These are phyloP conservation scores for Carduelis carduelis DNA, from an alignment of 2,797 vertebrate species.

Conservation along the genomic window DNA sequence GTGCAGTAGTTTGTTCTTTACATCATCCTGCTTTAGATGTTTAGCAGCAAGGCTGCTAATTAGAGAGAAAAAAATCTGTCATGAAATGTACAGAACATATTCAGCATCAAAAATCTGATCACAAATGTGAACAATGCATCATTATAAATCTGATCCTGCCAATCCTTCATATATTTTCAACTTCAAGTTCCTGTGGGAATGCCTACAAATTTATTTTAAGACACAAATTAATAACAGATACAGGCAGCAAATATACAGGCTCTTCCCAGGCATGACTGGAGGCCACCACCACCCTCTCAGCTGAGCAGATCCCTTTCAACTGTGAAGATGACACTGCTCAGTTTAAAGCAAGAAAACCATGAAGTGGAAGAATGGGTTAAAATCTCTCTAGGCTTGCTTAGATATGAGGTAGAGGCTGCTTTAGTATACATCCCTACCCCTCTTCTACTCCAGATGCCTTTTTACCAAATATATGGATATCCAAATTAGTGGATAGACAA, in stretches of 20 bases:
- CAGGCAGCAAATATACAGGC: constrained; percentile 18
- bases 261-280: constrained; percentile 25
- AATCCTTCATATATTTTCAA: constrained; percentile 24
- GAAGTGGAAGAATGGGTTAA: background rate
- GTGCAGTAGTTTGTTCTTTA: background rate
- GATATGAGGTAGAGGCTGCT: background rate
- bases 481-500: background rate
- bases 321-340: background rate
- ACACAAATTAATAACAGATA: constrained; percentile 55
- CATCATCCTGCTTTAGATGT: background rate
- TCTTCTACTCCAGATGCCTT: background rate
- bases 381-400: background rate
- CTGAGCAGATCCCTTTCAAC: background rate
- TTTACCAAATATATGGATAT: background rate
- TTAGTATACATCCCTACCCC: background rate
- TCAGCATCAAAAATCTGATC: constrained; percentile 22
- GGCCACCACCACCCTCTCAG: background rate
- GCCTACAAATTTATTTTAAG: constrained; percentile 47
- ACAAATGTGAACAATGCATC: constrained; percentile 4
- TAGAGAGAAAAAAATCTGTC: background rate
- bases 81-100: background rate
- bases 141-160: constrained; percentile 2
- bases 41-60: background rate
- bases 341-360: background rate
- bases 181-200: constrained; percentile 53